These are phyloP conservation scores for Pecten maximus DNA, from an alignment of 2,888 invertebrate genomes.

Conservation along the genomic window DNA sequence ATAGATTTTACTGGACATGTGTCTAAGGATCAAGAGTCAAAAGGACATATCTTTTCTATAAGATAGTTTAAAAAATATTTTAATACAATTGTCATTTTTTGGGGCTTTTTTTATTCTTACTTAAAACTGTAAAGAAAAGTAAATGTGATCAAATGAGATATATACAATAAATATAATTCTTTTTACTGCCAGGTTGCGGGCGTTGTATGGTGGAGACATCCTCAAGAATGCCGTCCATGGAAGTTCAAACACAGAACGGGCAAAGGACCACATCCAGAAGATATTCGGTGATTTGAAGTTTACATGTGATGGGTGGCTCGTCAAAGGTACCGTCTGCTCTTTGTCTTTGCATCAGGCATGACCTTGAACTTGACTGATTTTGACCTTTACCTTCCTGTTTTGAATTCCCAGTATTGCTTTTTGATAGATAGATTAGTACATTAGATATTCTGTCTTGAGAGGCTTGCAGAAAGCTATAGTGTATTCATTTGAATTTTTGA, in stretches of 20 bases:
- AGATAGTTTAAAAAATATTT: too few species aligned
- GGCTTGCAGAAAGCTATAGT: background rate
- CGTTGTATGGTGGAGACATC: slow-evolving; percentile 76
- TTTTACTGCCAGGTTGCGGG: slow-evolving; percentile 74
- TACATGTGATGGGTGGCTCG: slow-evolving; percentile 73
- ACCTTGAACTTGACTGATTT: slow-evolving; percentile 42
- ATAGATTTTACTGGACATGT: too few species aligned
- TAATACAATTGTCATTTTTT: too few species aligned
- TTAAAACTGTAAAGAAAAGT: too few species aligned
- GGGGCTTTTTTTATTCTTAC: too few species aligned
- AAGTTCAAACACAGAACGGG: slow-evolving; percentile 72
- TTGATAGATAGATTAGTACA: background rate
- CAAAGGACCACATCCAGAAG: slow-evolving; percentile 68
- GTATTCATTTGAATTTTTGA: too few species aligned
- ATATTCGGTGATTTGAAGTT: slow-evolving; percentile 80
- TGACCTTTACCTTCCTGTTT: background rate
- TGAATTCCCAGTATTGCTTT: background rate
- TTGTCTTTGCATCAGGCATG: slow-evolving; percentile 46
- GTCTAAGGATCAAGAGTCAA: too few species aligned
- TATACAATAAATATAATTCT: background rate
- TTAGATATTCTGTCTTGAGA: background rate
- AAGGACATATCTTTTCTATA: too few species aligned
- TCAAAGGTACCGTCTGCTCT: slow-evolving; percentile 70
- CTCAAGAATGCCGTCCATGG: slow-evolving; percentile 81
- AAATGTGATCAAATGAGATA: too few species aligned